Conservation (phyloP, 2,888 invertebrate species). For the Protonemura montana region DNA sequence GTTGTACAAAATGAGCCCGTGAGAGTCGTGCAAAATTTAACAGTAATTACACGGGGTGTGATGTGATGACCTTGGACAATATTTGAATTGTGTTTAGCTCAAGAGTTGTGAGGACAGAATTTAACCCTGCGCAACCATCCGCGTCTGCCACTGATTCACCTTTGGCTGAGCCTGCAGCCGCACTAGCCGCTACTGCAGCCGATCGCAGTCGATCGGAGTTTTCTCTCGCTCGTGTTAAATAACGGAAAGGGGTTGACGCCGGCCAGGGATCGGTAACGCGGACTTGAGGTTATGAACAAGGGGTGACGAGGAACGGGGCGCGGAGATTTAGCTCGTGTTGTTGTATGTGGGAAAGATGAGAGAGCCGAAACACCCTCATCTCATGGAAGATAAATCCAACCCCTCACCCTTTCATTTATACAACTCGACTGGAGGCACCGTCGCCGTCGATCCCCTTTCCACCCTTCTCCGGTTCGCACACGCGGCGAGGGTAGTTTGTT, state of each 20-base stretch:
- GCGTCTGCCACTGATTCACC: background rate
- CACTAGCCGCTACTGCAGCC: background rate
- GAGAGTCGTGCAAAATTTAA: too few relatives aligned
- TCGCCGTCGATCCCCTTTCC: background rate
- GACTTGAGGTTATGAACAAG: background rate
- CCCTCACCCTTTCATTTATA: conserved; percentile 12
- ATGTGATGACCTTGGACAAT: too few relatives aligned
- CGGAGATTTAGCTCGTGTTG: conserved; percentile 17
- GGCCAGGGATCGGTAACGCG: background rate
- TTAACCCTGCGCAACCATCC: background rate
- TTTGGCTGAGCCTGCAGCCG: background rate
- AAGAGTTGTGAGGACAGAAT: too few relatives aligned
- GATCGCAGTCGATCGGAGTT: background rate
- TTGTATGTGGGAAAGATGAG: conserved; percentile 26
- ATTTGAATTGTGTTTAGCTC: too few relatives aligned
- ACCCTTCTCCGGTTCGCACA: background rate
- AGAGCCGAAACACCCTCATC: conserved; percentile 31
- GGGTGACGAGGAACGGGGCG: background rate
- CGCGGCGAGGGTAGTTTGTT: background rate
- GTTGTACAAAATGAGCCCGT: too few relatives aligned
- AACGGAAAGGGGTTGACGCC: background rate
- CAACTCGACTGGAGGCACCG: background rate
- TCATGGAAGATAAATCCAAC: conserved; percentile 8
- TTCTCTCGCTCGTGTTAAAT: background rate
- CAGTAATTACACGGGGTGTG: too few relatives aligned